These are phyloP conservation scores for Diploscapter pachys DNA, from an alignment of 1,140 invertebrate genomes.

Conservation along the genomic window DNA sequence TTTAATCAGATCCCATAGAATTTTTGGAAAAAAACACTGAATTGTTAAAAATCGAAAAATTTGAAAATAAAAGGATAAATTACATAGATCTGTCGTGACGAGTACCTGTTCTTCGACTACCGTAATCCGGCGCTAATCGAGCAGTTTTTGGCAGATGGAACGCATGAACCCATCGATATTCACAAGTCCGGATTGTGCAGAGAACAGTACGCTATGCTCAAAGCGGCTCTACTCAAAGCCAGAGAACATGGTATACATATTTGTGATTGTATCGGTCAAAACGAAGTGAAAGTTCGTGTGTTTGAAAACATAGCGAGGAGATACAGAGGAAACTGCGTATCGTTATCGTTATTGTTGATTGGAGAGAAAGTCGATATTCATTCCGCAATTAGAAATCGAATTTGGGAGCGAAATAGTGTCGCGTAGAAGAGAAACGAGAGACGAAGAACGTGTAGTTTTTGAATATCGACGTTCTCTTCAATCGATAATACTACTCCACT, in stretches of 20 bases:
- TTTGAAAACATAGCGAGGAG: no score
- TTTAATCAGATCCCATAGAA: neutral
- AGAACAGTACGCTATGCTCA: constrained; percentile 49
- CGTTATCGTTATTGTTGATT: no score
- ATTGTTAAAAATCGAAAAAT: neutral
- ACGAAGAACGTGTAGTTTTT: no score
- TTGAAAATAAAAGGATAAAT: no score
- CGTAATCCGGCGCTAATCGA: constrained; percentile 54
- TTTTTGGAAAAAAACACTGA: neutral
- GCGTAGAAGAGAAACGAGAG: no score
- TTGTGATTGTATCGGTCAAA: neutral
- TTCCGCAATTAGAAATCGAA: no score
- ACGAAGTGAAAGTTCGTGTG: no score
- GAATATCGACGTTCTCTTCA: no score
- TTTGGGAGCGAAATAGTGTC: no score
- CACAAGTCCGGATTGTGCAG: constrained; percentile 52
- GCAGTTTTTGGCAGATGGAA: constrained; percentile 52
- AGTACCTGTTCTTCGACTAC: constrained; percentile 58
- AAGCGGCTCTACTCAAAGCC: constrained; percentile 54
- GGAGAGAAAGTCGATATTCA: no score
- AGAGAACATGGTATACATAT: constrained; percentile 50
- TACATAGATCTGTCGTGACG: constrained; percentile 45
- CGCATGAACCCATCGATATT: constrained; percentile 49
- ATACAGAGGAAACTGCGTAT: no score
- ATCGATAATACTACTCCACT: no score